Base-by-base conservation (phyloP, 1,140 invertebrate genomes). In the Drosophila sp. region DNA sequence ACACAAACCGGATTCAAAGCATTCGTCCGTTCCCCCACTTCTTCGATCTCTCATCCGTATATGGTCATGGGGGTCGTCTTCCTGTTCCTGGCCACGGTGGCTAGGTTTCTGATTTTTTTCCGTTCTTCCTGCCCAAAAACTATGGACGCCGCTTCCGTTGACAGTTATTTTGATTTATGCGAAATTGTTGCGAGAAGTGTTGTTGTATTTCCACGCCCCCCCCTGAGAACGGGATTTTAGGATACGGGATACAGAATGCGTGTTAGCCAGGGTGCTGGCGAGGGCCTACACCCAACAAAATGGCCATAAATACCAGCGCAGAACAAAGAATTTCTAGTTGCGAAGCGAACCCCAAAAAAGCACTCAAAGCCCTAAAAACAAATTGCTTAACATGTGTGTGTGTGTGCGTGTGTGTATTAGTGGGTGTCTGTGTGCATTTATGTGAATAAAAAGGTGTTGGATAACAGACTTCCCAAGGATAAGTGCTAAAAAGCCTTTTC, bases 141-240 rank as follows among this genome's bases (percentile, higher is more conserved):
- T 87, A 89, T 89, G 76, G 84, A 82, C 76, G 83, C 70, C 84
- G 84, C 68, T 89, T 87, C 84, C 83, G 83, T 65, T 89, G 83
- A 87, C 83, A 89, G 83, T 87, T 87, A 87, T 87, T 87, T 87
- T 87, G 83, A 87, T 87, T 87, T 87, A 87, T 87, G 79, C 58
- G 76, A 57, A 76, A 72, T 81, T 86, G 74, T 86, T 78, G 74
- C 60, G 61, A 64, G 44, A 50, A 50, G 44, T 50, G 40, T 63
- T 32, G 33, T 27, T 41, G 50, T 71, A 17, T 35, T 35, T 25
- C n/a, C 57, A 4, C 17, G 8, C 32, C 33, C 33, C 56, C 7
- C 57, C 10, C 7, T 6, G 1, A 23, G n/a, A 1, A 38, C 11
- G 35, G 33, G 41, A 11, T 11, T 70, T 38, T 38, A 10, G 35